Evolutionary conservation across 1,140 invertebrate genomes (phyloP).

Genomic region (Hylaeus anthracinus): DNA sequence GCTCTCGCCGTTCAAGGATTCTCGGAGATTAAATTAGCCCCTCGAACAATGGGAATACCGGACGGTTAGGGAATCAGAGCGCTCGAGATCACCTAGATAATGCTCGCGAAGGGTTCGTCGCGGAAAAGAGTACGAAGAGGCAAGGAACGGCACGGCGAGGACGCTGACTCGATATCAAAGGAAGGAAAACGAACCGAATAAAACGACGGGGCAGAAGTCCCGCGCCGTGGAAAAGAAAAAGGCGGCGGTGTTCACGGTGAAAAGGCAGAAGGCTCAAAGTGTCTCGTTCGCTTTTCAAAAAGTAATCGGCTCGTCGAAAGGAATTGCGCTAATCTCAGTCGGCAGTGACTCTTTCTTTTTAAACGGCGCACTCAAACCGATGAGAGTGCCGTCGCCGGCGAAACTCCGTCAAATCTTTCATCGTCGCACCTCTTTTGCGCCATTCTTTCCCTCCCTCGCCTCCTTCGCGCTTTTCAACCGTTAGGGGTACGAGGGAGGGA

Average conservation of each 20-base stretch:
- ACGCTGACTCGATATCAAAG: conserved; percentile 6
- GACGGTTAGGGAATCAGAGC: not conserved
- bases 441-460: not conserved
- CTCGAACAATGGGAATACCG: not conserved
- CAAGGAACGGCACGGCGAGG: not conserved
- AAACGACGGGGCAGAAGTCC: not conserved
- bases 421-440: not conserved
- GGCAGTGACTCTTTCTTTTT: conserved; percentile 15
- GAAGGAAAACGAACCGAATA: conserved; percentile 13
- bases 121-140: not conserved
- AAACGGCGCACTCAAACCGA: not conserved
- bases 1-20: too few relatives aligned
- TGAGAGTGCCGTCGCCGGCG: not conserved
- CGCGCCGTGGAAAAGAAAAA: too few relatives aligned
- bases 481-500: not conserved
- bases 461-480: not conserved
- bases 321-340: conserved; percentile 39
- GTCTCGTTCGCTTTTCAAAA: conserved; percentile 46
- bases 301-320: conserved; percentile 43
- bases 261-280: conserved; percentile 39
- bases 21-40: too few relatives aligned
- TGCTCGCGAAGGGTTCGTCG: not conserved
- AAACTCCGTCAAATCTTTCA: conserved; percentile 25
- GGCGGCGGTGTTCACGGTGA: conserved; percentile 13
- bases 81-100: not conserved